A percentile compares a stretch with the other conserved stretches of the same genome.
phyloP scores from a whole-genome alignment of 1,140 invertebrate genomes.

The Formica exsecta region DNA sequence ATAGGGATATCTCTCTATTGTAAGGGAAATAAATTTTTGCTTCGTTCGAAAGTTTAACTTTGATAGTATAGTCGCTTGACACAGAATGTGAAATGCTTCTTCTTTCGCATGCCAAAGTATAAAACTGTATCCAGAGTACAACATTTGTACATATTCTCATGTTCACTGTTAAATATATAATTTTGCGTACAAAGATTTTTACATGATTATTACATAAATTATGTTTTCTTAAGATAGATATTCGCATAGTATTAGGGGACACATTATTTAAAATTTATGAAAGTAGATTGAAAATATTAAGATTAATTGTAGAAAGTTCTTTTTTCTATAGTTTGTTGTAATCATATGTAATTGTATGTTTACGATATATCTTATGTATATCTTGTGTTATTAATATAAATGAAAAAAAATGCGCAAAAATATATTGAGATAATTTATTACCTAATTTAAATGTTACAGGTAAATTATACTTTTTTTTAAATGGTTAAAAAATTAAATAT shows the following conservation, averaged over 20 bases:
- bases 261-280: slow-evolving; percentile 8
- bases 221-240: neutral
- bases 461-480: neutral
- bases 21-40: slow-evolving; percentile 36
- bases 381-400: neutral
- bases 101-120: slow-evolving; percentile 73
- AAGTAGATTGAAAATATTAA: slow-evolving; percentile 41
- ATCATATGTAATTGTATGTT: neutral
- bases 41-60: slow-evolving; percentile 44
- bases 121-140: slow-evolving; percentile 70
- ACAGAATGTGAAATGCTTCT: slow-evolving; percentile 66
- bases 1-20: neutral
- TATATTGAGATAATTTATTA: slow-evolving; percentile 15
- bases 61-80: slow-evolving; percentile 60
- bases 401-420: neutral
- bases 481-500: neutral
- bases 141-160: slow-evolving; percentile 57
- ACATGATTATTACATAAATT: slow-evolving; percentile 20
- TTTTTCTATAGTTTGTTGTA: slow-evolving; percentile 5
- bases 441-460: neutral
- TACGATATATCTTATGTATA: neutral
- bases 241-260: neutral
- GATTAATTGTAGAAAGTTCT: neutral
- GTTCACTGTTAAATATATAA: slow-evolving; percentile 42
- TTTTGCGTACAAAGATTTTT: slow-evolving; percentile 25